phyloP scores from a whole-genome alignment of 2,113 vertebrate species.

The Sphyrna mokarran region DNA sequence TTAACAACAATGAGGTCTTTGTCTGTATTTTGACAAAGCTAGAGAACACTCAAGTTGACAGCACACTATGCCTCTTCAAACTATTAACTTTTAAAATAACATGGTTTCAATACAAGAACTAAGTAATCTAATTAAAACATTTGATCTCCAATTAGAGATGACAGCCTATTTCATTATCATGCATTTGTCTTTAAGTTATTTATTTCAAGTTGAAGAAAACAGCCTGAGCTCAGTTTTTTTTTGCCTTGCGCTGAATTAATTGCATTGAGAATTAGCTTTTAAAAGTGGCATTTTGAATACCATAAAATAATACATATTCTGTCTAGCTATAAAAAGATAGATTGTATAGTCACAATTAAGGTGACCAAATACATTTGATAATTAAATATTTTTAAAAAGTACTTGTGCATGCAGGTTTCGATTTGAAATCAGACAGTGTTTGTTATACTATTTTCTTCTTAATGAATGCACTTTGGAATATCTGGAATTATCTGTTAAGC shows the following conservation, averaged over 20 bases:
- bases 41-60: not conserved
- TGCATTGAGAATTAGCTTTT: not conserved
- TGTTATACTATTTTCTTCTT: not conserved
- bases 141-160: not conserved
- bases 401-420: not conserved
- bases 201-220: not conserved
- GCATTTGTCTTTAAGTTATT: not conserved
- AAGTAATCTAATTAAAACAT: not conserved
- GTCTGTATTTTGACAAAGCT: not conserved
- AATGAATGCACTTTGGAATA: not conserved
- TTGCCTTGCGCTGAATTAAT: not conserved
- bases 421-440: not conserved
- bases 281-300: not conserved
- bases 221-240: not conserved
- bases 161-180: not conserved
- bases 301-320: not conserved
- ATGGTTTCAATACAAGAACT: not conserved
- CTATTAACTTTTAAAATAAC: not conserved
- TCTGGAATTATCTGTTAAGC: not conserved
- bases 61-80: not conserved
- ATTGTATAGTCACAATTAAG: not conserved
- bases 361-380: not conserved
- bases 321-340: not conserved
- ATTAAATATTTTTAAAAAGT: not conserved
- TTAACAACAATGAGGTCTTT: not conserved